These are phyloP conservation scores for Stomorhina lunata DNA, from an alignment of 2,888 invertebrate genomes.

Conservation along the genomic window DNA sequence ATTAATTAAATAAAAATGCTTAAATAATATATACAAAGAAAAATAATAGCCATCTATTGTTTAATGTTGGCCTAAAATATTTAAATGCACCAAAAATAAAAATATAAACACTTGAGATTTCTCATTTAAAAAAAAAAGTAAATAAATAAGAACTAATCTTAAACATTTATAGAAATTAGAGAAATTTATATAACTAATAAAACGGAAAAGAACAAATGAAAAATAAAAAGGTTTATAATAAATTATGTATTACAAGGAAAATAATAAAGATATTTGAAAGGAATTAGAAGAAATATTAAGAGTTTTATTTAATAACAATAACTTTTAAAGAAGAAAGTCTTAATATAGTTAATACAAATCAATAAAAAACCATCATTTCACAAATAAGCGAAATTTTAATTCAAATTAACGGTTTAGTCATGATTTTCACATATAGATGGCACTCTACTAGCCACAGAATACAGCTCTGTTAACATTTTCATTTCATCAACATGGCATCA, in stretches of 20 bases:
- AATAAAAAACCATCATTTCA: no score
- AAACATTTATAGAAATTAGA: neutral
- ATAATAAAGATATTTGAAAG: neutral
- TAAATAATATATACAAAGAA: conserved; percentile 5
- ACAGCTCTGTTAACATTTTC: neutral
- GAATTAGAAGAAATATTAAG: neutral
- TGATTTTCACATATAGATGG: neutral
- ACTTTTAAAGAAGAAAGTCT: no score
- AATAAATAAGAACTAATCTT: neutral
- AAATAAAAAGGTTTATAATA: conserved; percentile 11
- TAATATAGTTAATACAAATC: no score
- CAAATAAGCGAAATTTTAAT: neutral
- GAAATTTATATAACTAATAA: neutral
- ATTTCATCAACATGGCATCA: neutral
- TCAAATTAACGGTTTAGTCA: neutral
- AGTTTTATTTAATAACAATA: conserved; percentile 16
- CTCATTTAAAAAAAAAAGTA: neutral
- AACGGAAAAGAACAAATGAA: neutral
- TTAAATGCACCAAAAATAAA: conserved; percentile 45
- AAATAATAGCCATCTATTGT: conserved; percentile 6
- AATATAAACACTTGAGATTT: conserved; percentile 10
- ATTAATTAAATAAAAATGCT: conserved; percentile 15
- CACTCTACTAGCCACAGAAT: neutral
- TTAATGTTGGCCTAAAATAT: conserved; percentile 26
- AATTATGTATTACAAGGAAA: neutral